Evolutionary conservation across 2,888 invertebrate genomes (phyloP), one percentile per base, ranked within the genome.

Genomic region (Rugalucina vietnamica): DNA sequence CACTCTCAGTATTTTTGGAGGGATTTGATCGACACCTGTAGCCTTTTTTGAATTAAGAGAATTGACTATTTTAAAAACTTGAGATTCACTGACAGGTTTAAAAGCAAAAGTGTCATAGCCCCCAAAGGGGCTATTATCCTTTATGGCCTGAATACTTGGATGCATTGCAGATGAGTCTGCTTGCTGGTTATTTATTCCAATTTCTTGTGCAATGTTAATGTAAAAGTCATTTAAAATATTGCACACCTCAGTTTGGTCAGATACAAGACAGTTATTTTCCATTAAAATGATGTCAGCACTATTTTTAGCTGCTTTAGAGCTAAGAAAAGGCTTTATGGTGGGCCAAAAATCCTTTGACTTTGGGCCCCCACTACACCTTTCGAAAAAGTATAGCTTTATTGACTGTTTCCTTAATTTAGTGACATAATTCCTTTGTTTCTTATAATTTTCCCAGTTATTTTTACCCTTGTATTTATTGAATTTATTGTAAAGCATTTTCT

Each of bases 281-380:
- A 37, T 60, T 49, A 73, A 39, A 34, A 73, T 73, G 73, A 65
- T 72, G 37, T 77, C 65, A 65, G 60, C 60, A 18, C 74, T 27
- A 18, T 12, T 34, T 27, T n/a, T 57, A 27, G 14, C 39, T n/a
- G 24, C n/a, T 79, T 82, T 74, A 54, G 54, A 21, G 71, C 60
- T 79, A 78, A 72, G n/a, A 60, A 75, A 83, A 34, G 82, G 79
- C 76, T 83, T 83, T 8, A 84, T 43, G 18, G 83, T 76, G 0
- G 29, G 60, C 69, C 76, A 80, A 43, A 80, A 84, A 49, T 57
- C 21, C 1, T 74, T 74, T 18, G 69, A 65, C 60, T 81, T 81
- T 5, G 50, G 79, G 0, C 81, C 78, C 24, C 80, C 80, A 18
- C 36, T 29, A 50, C 70, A 84, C 39, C 50, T 74, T 49, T 80